Base-by-base conservation (phyloP, 2,888 invertebrate species). In the Nudaria mundana region DNA sequence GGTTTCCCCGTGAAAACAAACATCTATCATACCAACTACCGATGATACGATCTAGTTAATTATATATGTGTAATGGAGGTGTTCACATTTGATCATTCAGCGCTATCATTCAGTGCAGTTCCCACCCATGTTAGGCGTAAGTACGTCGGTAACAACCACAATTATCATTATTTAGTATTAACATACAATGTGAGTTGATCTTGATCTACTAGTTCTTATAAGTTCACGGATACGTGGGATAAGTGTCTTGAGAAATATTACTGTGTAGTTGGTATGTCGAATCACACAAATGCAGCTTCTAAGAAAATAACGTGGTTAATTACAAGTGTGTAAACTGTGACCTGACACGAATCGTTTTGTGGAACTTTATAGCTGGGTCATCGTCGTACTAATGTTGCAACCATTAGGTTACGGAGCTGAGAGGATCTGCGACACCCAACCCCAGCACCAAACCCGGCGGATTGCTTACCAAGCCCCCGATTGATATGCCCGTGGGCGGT, bases 141-240 rank as follows among this genome's bases (percentile, higher is more conserved):
- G 4, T 18, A 18, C 5, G 7, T 20, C 20, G 5, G 42, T 37
- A 44, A 28, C 46, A 37, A 31, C 37, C 42, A 16, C 31, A 43
- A 57, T 48, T 33, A 53, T 35, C 5, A 15, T 26, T 14, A 58
- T 59, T 56, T 11, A 12, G 30, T 12, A 58, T 58, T 56, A 48
- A 43, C 51, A 48, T 37, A 57, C 51, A 54, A 54, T 56, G 46
- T 44, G 1, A 10, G 32, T 46, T 31, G 37, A 52, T 56, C 46
- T 33, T 44, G 42, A 37, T 39, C 32, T 56, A 48, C 43, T 31
- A 35, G 32, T 47, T 44, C 12, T 39, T 43, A 41, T 35, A 51
- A 48, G 52, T 52, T 56, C 51, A 62, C 23, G 51, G 43, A 49
- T 52, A 55, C 55, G 61, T 62, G 60, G 44, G 63, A 63, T 29